These are phyloP conservation scores for Amphipoea oculea DNA, from an alignment of 2,888 invertebrate species.

Conservation along the genomic window DNA sequence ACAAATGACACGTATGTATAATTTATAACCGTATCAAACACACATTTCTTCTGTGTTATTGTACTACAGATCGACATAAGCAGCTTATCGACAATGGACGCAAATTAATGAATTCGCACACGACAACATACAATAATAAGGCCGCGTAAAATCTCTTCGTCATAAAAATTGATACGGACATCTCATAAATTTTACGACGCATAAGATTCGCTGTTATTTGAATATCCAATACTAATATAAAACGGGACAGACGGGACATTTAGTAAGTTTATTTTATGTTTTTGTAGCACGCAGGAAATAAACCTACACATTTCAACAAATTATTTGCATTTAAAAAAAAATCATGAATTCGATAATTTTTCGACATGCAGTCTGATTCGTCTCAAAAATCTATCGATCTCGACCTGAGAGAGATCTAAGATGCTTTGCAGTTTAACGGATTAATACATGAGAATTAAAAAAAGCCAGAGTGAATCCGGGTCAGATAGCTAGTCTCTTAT, in stretches of 20 bases:
- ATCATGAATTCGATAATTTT: not conserved
- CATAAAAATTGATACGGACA: slow-evolving; percentile 77
- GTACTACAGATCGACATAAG: slow-evolving; percentile 13
- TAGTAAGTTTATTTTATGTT: slow-evolving; percentile 14
- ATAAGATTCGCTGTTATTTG: slow-evolving; percentile 69
- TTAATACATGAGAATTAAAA: not conserved
- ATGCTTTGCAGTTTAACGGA: not conserved
- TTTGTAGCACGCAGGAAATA: not conserved
- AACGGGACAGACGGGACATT: not conserved
- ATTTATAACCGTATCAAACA: not conserved
- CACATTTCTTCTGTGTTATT: not conserved
- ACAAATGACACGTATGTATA: too few relatives aligned
- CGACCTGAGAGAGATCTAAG: not conserved
- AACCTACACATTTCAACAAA: not conserved
- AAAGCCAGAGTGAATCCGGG: slow-evolving; percentile 1
- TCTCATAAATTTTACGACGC: slow-evolving; percentile 78
- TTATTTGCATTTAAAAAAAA: not conserved
- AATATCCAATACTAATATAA: slow-evolving; percentile 47
- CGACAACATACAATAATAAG: slow-evolving; percentile 26
- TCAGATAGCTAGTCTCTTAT: slow-evolving; percentile 51
- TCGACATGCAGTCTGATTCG: not conserved
- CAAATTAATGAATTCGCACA: slow-evolving; percentile 48
- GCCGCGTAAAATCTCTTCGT: slow-evolving; percentile 65
- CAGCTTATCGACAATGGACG: slow-evolving; percentile 30
- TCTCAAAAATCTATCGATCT: not conserved